Evolutionary conservation across 2,797 vertebrate genomes (phyloP).

Genomic region (Percopsis omiscomaycus): DNA sequence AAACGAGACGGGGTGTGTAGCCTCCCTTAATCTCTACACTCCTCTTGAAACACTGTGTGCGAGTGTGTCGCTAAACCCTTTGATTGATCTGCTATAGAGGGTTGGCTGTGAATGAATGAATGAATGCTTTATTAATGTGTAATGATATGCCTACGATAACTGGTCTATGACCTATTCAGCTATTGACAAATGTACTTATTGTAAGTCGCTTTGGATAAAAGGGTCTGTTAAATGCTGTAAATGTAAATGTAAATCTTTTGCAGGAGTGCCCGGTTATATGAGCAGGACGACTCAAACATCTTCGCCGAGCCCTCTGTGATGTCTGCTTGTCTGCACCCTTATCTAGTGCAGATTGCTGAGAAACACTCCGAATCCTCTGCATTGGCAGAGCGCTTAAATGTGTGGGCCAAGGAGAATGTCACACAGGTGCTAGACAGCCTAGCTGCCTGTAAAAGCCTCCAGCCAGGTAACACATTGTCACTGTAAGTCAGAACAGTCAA

Average conservation of each 20-base stretch:
- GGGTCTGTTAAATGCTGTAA: neutral
- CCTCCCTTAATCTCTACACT: neutral
- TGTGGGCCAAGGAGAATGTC: conserved; percentile 70
- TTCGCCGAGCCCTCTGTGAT: conserved; percentile 84
- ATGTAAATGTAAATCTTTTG: neutral
- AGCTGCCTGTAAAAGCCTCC: conserved; percentile 63
- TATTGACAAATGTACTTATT: no score
- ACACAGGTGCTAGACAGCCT: conserved; percentile 64
- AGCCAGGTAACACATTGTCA: conserved; percentile 68
- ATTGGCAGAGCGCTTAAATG: conserved; percentile 48
- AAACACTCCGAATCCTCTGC: conserved; percentile 55
- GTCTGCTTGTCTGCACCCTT: conserved; percentile 74
- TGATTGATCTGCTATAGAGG: no score
- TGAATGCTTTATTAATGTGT: no score
- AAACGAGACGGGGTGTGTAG: conserved; percentile 70
- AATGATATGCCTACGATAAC: no score
- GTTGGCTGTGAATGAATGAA: no score
- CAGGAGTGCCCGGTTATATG: conserved; percentile 82
- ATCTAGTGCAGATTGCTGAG: conserved; percentile 77
- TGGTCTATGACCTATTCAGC: no score
- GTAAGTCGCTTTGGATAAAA: no score
- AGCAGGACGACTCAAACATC: conserved; percentile 86
- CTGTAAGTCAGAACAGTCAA: no score
- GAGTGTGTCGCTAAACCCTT: no score
- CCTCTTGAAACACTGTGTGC: neutral